These are phyloP conservation scores for Pediacus dermestoides DNA, from an alignment of 2,888 invertebrate species.

Conservation along the genomic window DNA sequence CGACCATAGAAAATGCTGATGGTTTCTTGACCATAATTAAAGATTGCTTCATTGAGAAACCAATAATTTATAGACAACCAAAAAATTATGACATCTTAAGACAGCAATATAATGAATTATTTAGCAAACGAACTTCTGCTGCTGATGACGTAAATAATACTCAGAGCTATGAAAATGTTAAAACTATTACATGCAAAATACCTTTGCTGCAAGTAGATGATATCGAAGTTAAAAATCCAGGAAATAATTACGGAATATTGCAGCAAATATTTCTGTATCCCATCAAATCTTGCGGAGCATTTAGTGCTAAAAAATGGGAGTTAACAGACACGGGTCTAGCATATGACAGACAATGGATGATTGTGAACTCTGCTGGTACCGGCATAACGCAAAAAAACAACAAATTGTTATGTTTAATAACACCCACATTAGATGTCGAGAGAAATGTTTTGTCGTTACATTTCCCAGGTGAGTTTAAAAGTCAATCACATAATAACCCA, in stretches of 20 bases:
- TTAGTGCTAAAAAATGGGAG: slow-evolving; percentile 65
- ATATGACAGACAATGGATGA: slow-evolving; percentile 93
- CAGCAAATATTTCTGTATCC: slow-evolving; percentile 68
- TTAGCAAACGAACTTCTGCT: not conserved
- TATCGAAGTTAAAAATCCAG: not conserved
- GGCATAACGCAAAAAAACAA: slow-evolving; percentile 86
- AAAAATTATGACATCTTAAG: slow-evolving; percentile 7
- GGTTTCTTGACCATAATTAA: slow-evolving; percentile 69
- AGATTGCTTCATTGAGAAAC: slow-evolving; percentile 66
- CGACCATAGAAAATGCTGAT: slow-evolving; percentile 68
- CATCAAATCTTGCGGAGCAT: slow-evolving; percentile 85
- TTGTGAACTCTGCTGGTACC: slow-evolving; percentile 75
- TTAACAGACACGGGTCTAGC: slow-evolving; percentile 73
- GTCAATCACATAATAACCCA: no score
- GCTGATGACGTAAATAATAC: not conserved
- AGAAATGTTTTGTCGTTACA: slow-evolving; percentile 55
- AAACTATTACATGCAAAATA: not conserved
- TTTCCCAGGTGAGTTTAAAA: no score
- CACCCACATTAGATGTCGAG: slow-evolving; percentile 66
- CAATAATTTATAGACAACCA: slow-evolving; percentile 45
- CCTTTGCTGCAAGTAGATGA: slow-evolving; percentile 4
- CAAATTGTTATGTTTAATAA: slow-evolving; percentile 72
- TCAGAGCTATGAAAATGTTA: not conserved
- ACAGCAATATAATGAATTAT: not conserved
- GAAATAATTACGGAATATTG: slow-evolving; percentile 36